Percentiles rank a stretch among this genome's conserved stretches.
phyloP scores from a whole-genome alignment of 2,797 vertebrate genomes.

The Luscinia luscinia region DNA sequence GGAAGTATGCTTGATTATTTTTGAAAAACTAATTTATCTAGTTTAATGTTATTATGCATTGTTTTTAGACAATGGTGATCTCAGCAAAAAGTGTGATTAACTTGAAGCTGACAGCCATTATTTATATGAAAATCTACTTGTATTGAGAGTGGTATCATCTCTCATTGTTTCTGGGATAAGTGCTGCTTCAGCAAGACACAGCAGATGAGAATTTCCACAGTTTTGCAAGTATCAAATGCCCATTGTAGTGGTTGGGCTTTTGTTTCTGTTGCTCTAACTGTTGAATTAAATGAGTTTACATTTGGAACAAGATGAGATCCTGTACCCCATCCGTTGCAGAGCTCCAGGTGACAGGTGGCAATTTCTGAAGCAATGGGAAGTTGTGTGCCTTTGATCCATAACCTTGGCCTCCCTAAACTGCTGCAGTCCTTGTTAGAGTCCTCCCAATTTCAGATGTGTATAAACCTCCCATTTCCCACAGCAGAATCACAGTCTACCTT shows the following conservation, averaged over 20 bases:
- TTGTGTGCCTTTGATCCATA: neutral
- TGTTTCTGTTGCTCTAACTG: neutral
- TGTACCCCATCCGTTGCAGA: neutral
- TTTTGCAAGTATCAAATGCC: neutral
- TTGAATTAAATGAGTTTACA: neutral
- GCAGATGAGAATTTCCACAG: neutral
- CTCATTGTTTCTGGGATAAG: neutral
- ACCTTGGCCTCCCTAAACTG: neutral
- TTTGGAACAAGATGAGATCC: neutral
- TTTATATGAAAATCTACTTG: slow-evolving; percentile 9
- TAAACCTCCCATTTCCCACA: neutral
- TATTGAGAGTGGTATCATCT: neutral
- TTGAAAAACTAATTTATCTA: neutral
- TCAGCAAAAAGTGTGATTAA: slow-evolving; percentile 29
- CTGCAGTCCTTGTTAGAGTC: neutral
- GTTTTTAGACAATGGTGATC: neutral
- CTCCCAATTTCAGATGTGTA: neutral
- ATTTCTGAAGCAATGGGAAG: neutral
- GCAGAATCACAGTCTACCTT: neutral
- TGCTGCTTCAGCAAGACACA: slow-evolving; percentile 4
- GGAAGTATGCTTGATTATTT: neutral
- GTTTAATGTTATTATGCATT: neutral
- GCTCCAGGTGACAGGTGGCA: neutral
- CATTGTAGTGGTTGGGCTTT: neutral
- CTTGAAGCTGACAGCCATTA: neutral